Evolutionary conservation across 2,888 invertebrate genomes (phyloP), one percentile per base, ranked within the genome.

Genomic region (Brachyopa scutellaris): DNA sequence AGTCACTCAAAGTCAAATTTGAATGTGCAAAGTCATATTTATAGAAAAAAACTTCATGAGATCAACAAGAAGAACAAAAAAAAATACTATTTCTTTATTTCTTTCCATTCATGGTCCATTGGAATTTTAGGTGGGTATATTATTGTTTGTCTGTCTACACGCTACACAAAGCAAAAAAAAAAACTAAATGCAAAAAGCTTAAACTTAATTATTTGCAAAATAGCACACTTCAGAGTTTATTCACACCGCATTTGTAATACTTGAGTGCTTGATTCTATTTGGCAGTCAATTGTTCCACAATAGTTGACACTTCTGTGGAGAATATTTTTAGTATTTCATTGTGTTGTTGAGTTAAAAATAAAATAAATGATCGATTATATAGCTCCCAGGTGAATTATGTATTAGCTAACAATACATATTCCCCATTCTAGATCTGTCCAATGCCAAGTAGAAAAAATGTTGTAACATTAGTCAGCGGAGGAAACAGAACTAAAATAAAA

Each of bases 1-100:
- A 33, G 61, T 62, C 61, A 61, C 33, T 47, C 61, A 45, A 33
- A 33, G 62, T 47, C 62, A 33, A 36, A 33, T 36, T 47, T 62
- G 23, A 36, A 36, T 62, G 33, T 36, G 45, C 33, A 13, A 62
- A 62, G 36, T 33, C 47, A 23, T 62, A 15, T 47, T 33, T 6
- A 36, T 47, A 36, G 47, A 36, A 47, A 62, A 36, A 15, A 15
- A 47, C 23, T 47, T 45, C 33, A 21, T 21, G 0, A 62, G n/a
- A 47, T 23, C 4, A 23, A 33, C 31, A 47, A 59, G 42, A 17
- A 21, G 4, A 11, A 13, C 1, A 47, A 47, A 23, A 21, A 23
- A 47, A 23, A 23, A 7, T 17, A n/a, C n/a, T n/a, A n/a, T n/a
- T n/a, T n/a, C n/a, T n/a, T n/a, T n/a, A n/a, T n/a, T n/a, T 29